These are phyloP conservation scores for Neodiprion lecontei DNA, from an alignment of 1,140 invertebrate species.

Conservation along the genomic window DNA sequence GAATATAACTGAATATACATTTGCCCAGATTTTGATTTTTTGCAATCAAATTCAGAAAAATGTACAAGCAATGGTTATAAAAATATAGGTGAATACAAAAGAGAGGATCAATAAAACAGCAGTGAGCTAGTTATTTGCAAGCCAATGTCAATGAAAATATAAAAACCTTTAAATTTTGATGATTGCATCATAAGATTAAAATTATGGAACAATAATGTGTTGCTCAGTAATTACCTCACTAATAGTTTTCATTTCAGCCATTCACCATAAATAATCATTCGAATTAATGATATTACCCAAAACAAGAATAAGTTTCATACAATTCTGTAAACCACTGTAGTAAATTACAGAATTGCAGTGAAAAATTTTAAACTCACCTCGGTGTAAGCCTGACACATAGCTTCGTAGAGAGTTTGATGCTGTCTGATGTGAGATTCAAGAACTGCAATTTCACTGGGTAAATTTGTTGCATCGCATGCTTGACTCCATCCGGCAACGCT, in stretches of 20 bases:
- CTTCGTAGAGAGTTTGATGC: slow-evolving; percentile 93
- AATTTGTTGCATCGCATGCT: slow-evolving; percentile 80
- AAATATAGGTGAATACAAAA: slow-evolving; percentile 10
- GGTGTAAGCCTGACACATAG: slow-evolving; percentile 96
- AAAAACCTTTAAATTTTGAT: no score
- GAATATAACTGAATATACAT: no score
- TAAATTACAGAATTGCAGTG: slow-evolving; percentile 8
- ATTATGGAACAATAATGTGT: no score
- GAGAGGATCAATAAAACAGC: slow-evolving; percentile 13
- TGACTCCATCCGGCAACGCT: slow-evolving; percentile 90
- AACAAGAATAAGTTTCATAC: background rate
- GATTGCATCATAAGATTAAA: background rate
- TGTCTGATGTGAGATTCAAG: slow-evolving; percentile 91
- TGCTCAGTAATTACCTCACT: no score
- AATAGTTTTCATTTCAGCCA: background rate
- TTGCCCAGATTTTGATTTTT: no score
- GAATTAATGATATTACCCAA: background rate
- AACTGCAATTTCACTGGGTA: slow-evolving; percentile 86
- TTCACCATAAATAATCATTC: background rate
- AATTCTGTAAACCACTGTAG: background rate
- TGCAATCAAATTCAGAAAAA: no score
- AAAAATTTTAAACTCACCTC: slow-evolving; percentile 70
- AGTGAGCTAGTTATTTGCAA: background rate
- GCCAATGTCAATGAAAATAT: background rate
- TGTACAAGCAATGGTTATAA: no score